Percentiles rank a stretch among this genome's conserved stretches.
Evolutionary conservation across 2,113 vertebrate genomes (phyloP).

Genomic region (Pteropus alecto): DNA sequence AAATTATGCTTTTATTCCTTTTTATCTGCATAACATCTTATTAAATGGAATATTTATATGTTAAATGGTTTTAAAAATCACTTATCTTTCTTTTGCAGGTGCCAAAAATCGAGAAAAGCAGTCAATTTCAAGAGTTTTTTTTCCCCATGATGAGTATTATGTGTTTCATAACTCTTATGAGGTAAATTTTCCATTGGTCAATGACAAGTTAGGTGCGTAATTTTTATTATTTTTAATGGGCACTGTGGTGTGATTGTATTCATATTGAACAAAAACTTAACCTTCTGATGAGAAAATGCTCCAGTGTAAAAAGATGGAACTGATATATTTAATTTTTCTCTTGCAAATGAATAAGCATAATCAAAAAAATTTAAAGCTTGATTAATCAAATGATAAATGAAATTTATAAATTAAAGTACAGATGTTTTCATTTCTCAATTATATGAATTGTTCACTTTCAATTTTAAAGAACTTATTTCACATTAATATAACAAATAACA

Average conservation of each 20-base stretch:
- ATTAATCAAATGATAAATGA: neutral
- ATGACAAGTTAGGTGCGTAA: slow-evolving; percentile 63
- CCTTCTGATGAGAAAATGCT: slow-evolving; percentile 44
- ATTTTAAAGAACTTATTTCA: neutral
- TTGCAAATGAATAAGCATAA: neutral
- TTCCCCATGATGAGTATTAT: slow-evolving; percentile 46
- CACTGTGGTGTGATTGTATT: slow-evolving; percentile 28
- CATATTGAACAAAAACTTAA: slow-evolving; percentile 29
- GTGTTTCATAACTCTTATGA: slow-evolving; percentile 67
- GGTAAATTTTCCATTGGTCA: slow-evolving; percentile 60
- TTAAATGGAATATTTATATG: slow-evolving; percentile 36
- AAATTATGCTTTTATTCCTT: slow-evolving; percentile 57
- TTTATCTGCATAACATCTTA: slow-evolving; percentile 57
- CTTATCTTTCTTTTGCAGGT: slow-evolving; percentile 70
- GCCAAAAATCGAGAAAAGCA: slow-evolving; percentile 72
- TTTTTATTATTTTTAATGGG: slow-evolving; percentile 52
- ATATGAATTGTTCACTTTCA: neutral
- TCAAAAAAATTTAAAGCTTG: neutral
- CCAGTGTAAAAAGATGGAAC: neutral
- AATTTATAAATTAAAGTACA: neutral
- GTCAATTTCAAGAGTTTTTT: slow-evolving; percentile 64
- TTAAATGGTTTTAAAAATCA: slow-evolving; percentile 72
- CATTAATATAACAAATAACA: neutral
- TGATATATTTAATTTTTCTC: slow-evolving; percentile 15
- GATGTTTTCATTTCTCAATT: neutral